Evolutionary conservation across 2,797 vertebrate species (phyloP), one percentile per base, ranked within the genome.

Genomic region (Ctenopoma kingsleyae): DNA sequence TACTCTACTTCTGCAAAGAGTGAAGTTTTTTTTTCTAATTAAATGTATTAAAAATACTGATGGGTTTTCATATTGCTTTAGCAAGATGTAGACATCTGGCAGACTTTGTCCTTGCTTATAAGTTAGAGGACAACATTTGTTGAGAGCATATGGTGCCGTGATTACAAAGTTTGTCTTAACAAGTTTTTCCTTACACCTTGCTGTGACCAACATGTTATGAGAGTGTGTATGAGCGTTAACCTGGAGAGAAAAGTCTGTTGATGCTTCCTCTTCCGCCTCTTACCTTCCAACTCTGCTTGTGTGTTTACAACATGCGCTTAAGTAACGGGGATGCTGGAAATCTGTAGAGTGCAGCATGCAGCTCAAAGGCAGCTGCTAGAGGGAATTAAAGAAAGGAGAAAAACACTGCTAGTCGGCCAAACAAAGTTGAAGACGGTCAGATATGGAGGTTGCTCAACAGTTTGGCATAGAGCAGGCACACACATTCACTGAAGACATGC

Each of bases 231-330:
- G 27, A 9, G 17, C 32, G 47, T 48, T 58, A 30, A 51, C 57
- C 58, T 47, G 53, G 49, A 54, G 63, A 64, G 63, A 54, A 64
- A 57, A 54, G 12, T 49, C 71, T 70, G 51, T 48, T 11, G 3
- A 32, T 63, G 48, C 23, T 36, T 61, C 27, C n/a, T 61, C 6
- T 38, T 47, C 12, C 20, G 52, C 46, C 36, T 54, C 38, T 19
- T 48, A 46, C 43, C 46, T 8, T 52, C n/a, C 15, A 6, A 20
- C 36, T 36, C 7, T 35, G 40, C 12, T 22, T 48, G 36, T 40
- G 20, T 47, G 52, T 58, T 51, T 6, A 5, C 3, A 30, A 16
- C 16, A 50, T 15, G 13, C 3, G 22, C 13, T 50, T 30, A 25
- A 25, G 22, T 54, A 74, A 59, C 56, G 60, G 50, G 16, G 5